These are phyloP conservation scores for Platalea minor DNA, from an alignment of 2,797 vertebrate species.

Conservation along the genomic window DNA sequence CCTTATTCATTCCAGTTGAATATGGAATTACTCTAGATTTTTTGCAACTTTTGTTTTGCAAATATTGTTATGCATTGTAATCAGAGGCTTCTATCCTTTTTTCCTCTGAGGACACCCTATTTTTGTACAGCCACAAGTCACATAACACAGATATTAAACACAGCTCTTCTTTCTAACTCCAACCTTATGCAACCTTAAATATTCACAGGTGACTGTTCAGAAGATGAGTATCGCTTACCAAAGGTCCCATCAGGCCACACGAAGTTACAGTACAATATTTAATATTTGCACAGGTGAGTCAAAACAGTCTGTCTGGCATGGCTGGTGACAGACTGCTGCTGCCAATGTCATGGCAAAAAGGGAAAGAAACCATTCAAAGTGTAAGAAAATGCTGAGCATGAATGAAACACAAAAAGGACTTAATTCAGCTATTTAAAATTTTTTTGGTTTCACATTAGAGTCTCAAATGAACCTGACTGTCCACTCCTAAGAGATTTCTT, in stretches of 20 bases:
- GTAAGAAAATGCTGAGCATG: not conserved
- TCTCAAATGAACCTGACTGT: not conserved
- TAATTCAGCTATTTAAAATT: not conserved
- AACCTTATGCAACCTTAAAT: not conserved
- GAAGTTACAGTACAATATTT: not conserved
- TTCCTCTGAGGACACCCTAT: not conserved
- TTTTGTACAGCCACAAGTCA: not conserved
- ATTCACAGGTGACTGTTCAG: not conserved
- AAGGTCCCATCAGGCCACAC: not conserved
- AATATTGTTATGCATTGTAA: not conserved
- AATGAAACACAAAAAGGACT: not conserved
- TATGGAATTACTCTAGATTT: not conserved
- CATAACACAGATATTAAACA: not conserved
- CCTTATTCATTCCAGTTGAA: not conserved
- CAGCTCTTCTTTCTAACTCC: not conserved
- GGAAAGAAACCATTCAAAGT: not conserved
- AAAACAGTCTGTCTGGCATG: not conserved
- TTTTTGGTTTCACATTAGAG: not conserved
- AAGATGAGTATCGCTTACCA: not conserved
- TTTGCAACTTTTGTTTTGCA: not conserved
- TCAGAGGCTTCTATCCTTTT: not conserved
- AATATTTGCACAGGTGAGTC: not conserved
- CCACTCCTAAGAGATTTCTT: not conserved
- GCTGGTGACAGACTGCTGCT: not conserved
- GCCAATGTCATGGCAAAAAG: not conserved